Conservation (phyloP, 2,113 vertebrate species). For the Erinaceus europaeus region DNA sequence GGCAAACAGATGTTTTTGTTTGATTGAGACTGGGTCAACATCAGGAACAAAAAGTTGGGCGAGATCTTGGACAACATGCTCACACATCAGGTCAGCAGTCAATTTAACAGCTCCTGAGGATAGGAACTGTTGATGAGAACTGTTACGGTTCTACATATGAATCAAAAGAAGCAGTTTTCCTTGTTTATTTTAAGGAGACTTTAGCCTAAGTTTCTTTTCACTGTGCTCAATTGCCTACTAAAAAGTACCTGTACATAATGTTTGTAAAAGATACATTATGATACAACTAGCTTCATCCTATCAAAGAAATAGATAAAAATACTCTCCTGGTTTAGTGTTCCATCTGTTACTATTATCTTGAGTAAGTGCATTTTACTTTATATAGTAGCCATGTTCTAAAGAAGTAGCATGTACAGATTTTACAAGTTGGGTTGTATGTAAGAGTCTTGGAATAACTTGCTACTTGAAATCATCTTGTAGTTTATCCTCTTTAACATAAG, state of each 20-base stretch:
- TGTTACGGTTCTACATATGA: neutral
- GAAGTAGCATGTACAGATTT: constrained; percentile 11
- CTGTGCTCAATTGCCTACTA: neutral
- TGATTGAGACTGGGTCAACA: neutral
- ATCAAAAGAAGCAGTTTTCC: neutral
- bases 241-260: neutral
- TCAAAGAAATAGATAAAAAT: neutral
- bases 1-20: neutral
- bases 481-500: neutral
- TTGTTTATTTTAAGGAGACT: neutral
- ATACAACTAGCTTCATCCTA: neutral
- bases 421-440: neutral
- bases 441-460: neutral
- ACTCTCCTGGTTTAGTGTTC: neutral
- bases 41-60: neutral
- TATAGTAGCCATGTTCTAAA: neutral
- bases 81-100: neutral
- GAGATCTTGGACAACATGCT: constrained; percentile 10
- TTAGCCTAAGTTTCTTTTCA: neutral
- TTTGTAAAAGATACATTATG: constrained; percentile 5
- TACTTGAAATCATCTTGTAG: constrained; percentile 2
- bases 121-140: neutral
- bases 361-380: neutral
- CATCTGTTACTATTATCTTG: neutral
- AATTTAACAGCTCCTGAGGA: neutral